Base-by-base conservation (phyloP, 2,113 vertebrate species). In the Brienomyrus longianalis region DNA sequence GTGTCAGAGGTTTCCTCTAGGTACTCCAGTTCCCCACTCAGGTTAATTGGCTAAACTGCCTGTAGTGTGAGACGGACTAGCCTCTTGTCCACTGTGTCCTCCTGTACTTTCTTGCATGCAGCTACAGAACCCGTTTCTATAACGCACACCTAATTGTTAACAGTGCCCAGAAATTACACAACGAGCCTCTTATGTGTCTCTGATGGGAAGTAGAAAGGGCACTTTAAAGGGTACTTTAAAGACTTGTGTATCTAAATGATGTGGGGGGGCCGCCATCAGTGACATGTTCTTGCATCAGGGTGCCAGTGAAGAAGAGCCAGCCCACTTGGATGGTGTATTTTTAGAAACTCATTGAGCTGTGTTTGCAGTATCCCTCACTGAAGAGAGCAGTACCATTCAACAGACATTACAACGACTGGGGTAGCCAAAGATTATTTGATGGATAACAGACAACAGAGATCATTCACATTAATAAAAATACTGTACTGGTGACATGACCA, bases 271-370 rank as follows among this genome's bases (percentile, higher is more conserved):
- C 2, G 51, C 31, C n/a, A 56, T 56, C 48, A 87, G 85, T 35
- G 51, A 51, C 51, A 17, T 35, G 50, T 56, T 52, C 51, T 35
- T 87, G 54, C 88, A 54, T 87, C 88, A 74, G 80, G 62, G 77
- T 90, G 62, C 87, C 88, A 62, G 43, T 84, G 80, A 27, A 35
- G 52, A 86, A 91, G 86, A 77, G 43, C 56, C 90, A 51, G 52
- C 80, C 84, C 88, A 88, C 88, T 66, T 83, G 89, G 35, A 54
- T 23, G 59, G 80, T 88, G 89, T 93, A 92, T 93, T 92, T 93
- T 90, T 93, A 93, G 91, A 91, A 89, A 35, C 91, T 93, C 31
- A 90, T 93, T 93, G 91, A 88, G 89, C 88, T 70, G 88, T 91
- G 91, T 91, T 91, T 91, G 90, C 90, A 56, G 83, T 91, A 87